Conservation (phyloP, 2,888 invertebrate genomes). For the Microctonus hyperodae region DNA sequence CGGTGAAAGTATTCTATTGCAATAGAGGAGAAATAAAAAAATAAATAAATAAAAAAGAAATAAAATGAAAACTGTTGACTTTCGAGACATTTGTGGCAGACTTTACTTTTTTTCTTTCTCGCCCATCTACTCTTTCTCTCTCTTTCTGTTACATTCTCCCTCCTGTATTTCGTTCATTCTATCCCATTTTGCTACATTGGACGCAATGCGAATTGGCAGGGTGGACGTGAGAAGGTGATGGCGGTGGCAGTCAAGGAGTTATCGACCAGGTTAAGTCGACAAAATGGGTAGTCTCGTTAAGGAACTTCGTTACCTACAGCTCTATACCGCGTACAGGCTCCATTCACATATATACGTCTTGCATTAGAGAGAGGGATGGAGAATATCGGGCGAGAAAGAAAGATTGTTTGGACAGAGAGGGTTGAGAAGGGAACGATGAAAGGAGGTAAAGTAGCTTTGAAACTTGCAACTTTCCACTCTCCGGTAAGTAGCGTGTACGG, state of each 20-base stretch:
- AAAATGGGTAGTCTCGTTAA: conserved; percentile 58
- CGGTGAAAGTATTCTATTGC: too few species aligned
- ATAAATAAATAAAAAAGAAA: neutral
- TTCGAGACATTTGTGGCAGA: neutral
- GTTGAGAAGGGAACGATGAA: conserved; percentile 16
- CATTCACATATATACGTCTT: neutral
- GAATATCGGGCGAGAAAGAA: neutral
- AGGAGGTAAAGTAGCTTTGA: conserved; percentile 57
- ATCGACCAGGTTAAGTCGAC: conserved; percentile 59
- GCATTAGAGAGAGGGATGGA: neutral
- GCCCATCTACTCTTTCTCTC: too few species aligned
- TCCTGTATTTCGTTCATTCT: too few species aligned
- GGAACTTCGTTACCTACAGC: conserved; percentile 52
- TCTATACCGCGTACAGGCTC: neutral
- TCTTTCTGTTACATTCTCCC: too few species aligned
- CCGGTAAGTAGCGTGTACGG: conserved; percentile 50
- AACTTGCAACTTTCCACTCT: conserved; percentile 57
- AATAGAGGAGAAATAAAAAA: neutral
- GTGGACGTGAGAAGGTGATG: neutral
- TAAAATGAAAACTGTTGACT: neutral
- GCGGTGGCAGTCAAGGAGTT: conserved; percentile 47
- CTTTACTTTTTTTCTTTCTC: neutral
- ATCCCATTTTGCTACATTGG: neutral
- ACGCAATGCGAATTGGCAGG: neutral
- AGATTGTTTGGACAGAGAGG: neutral